Conservation (phyloP, 2,113 vertebrate species). For the Neoarius graeffei region DNA sequence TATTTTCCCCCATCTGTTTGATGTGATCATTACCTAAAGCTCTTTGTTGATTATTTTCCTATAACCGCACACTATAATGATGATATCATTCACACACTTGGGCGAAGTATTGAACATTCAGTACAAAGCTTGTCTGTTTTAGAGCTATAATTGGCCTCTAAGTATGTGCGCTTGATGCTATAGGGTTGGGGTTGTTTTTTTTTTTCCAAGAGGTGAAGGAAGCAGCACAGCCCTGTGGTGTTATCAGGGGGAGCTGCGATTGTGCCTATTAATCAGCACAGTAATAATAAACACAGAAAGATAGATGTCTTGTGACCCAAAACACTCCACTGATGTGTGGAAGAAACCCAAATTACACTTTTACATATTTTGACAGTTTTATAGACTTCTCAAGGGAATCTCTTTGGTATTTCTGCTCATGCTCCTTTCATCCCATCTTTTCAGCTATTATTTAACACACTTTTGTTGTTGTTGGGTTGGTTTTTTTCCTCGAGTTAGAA, state of each 20-base stretch:
- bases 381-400: conserved; percentile 47
- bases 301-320: conserved; percentile 60
- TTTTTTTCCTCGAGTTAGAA: conserved; percentile 30
- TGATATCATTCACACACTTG: not conserved
- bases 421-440: conserved; percentile 47
- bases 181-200: conserved; percentile 22
- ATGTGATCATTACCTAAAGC: not conserved
- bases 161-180: not conserved
- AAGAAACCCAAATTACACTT: conserved; percentile 45
- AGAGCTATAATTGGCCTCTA: conserved; percentile 23
- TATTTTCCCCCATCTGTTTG: not conserved
- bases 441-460: conserved; percentile 55
- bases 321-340: conserved; percentile 57
- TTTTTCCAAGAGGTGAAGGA: not conserved
- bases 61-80: not conserved
- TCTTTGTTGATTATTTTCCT: not conserved
- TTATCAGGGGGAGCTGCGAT: conserved; percentile 70
- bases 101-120: not conserved
- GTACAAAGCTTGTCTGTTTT: not conserved
- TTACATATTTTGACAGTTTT: conserved; percentile 51
- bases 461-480: not conserved
- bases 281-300: conserved; percentile 76
- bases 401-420: conserved; percentile 62
- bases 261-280: conserved; percentile 75
- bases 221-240: conserved; percentile 33